A percentile compares a stretch with the other conserved stretches of the same genome.
These are phyloP conservation scores for Aphidoletes aphidimyza DNA, from an alignment of 2,888 invertebrate genomes.

Conservation along the genomic window DNA sequence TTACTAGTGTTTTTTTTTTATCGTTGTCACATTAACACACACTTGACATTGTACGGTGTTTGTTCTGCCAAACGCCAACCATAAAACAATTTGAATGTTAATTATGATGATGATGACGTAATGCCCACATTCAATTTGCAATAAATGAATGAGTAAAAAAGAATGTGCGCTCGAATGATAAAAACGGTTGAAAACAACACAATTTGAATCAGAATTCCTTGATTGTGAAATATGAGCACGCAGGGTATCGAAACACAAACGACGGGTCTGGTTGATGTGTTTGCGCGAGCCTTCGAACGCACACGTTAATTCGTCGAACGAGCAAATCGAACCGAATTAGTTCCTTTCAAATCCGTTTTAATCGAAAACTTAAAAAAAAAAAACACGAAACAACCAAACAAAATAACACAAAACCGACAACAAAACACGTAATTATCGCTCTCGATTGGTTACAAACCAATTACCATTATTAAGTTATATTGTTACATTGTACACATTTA, in stretches of 20 bases:
- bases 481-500: slow-evolving; percentile 43
- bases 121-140: slow-evolving; percentile 11
- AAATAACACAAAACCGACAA: background rate
- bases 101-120: slow-evolving; percentile 35
- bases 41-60: slow-evolving; percentile 23
- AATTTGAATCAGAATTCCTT: slow-evolving; percentile 11
- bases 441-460: slow-evolving; percentile 12
- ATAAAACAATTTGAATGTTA: slow-evolving; percentile 3
- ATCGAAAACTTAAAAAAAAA: background rate
- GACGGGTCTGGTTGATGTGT: background rate
- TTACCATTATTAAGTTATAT: slow-evolving; percentile 26
- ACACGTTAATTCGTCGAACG: background rate
- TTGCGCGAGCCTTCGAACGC: background rate
- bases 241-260: background rate
- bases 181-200: background rate
- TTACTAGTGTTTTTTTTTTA: background rate
- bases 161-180: background rate
- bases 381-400: no score
- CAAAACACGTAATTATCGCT: slow-evolving; percentile 16
- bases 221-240: slow-evolving; percentile 29
- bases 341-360: no score
- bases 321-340: background rate
- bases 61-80: no score
- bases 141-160: background rate
- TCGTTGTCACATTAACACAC: background rate